Base-by-base conservation (phyloP, 2,113 vertebrate genomes). In the Podiceps cristatus region DNA sequence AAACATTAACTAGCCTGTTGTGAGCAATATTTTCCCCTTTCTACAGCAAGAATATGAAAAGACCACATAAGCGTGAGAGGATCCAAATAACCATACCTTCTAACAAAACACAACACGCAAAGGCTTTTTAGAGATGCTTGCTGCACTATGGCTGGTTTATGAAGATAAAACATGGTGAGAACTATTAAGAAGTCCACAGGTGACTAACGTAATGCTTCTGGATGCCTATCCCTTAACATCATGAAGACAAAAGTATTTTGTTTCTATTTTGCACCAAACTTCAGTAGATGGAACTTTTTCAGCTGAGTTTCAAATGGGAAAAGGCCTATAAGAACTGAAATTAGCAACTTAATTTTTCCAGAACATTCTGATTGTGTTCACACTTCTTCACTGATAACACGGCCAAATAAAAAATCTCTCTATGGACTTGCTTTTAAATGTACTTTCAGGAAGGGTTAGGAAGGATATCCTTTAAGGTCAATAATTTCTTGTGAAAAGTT, bases 181-280 rank as follows among this genome's bases (percentile, higher is more conserved):
- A 58, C 59, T 28, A 33, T 28, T 25, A 62, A 64, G 47, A 33
- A 68, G 45, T 45, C 80, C 42, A 49, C 29, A 58, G 53, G 37
- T 1, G 1, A 49, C 52, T 60, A 83, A 52, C 1, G 2, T 45
- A 69, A 79, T 2, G 12, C 4, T 83, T 75, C 35, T 3, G 1
- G 27, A 19, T n/a, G 50, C 16, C 40, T 55, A 79, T 33, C 47
- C 12, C 45, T 83, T 52, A 45, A n/a, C 20, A 29, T 56, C 42
- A n/a, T 10, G 76, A 78, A 47, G 49, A n/a, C 8, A 62, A 45
- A 79, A 92, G 23, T 12, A 58, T 79, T 89, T 81, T 53, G 10
- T 47, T 81, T 62, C n/a, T 82, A 19, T 73, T 91, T 84, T 74
- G 37, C 42, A 85, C 15, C 28, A 68, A 68, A 63, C 16, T 52